Conservation (phyloP, 2,888 invertebrate genomes). For the Leptinotarsa rubiginosa region DNA sequence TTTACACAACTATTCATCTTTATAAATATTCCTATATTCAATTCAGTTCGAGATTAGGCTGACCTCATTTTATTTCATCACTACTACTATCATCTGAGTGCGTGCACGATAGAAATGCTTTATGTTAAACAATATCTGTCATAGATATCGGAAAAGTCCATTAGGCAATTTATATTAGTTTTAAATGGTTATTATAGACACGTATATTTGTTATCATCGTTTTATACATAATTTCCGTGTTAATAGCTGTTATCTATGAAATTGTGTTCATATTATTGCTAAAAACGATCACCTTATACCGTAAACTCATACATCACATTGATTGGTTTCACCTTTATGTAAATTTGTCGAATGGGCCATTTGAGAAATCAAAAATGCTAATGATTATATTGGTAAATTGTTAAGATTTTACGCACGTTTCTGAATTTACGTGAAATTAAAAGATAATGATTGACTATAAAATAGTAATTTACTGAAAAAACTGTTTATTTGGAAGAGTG, state of each 20-base stretch:
- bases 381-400: not conserved
- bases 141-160: slow-evolving; percentile 20
- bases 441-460: not conserved
- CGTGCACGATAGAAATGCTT: slow-evolving; percentile 19
- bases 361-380: not conserved
- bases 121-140: slow-evolving; percentile 18
- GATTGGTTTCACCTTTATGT: slow-evolving; percentile 38
- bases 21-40: too few species aligned
- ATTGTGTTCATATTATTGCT: slow-evolving; percentile 20
- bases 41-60: too few species aligned
- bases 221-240: slow-evolving; percentile 31
- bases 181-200: slow-evolving; percentile 16
- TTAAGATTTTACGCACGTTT: not conserved
- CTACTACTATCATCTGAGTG: not conserved
- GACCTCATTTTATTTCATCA: not conserved
- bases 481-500: not conserved
- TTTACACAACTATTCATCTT: too few species aligned
- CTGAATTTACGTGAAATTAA: not conserved
- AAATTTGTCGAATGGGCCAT: slow-evolving; percentile 29
- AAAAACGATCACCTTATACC: slow-evolving; percentile 26
- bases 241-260: slow-evolving; percentile 26
- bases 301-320: slow-evolving; percentile 33
- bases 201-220: slow-evolving; percentile 30
- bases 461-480: not conserved
- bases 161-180: slow-evolving; percentile 25